Percentiles rank a stretch among this genome's conserved stretches.
Evolutionary conservation across 2,113 vertebrate genomes (phyloP).

Genomic region (Acrocephalus arundinaceus): DNA sequence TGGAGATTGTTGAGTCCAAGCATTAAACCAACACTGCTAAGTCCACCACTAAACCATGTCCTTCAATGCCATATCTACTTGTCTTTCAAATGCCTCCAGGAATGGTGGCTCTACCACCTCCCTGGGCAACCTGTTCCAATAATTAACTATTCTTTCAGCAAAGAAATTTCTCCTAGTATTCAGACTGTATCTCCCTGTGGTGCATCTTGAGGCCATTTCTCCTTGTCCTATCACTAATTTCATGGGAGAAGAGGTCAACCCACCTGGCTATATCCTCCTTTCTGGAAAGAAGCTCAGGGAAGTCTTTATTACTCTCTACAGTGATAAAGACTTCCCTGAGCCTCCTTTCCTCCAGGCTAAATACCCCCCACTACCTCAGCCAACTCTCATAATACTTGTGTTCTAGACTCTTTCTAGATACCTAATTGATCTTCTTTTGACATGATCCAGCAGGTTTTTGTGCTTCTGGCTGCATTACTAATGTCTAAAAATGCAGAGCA

Average conservation of each 20-base stretch:
- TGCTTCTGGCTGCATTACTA: not conserved
- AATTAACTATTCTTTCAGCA: not conserved
- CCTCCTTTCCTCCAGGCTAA: not conserved
- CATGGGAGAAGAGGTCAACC: not conserved
- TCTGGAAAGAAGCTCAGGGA: not conserved
- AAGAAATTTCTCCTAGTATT: not conserved
- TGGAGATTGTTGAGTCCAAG: not conserved
- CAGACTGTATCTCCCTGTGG: fast-evolving
- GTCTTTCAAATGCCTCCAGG: not conserved
- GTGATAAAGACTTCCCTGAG: fast-evolving
- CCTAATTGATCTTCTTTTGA: not conserved
- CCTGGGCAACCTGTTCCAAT: not conserved
- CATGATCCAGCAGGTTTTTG: fast-evolving
- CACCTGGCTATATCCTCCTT: fast-evolving
- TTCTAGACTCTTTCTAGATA: not conserved
- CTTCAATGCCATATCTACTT: fast-evolving
- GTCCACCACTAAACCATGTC: not conserved
- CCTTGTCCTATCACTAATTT: not conserved
- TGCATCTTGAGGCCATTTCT: not conserved
- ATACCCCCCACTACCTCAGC: not conserved
- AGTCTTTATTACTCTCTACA: no score
- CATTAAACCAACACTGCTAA: not conserved
- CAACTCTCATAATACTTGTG: not conserved
- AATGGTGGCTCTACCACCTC: not conserved
- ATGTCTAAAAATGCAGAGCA: not conserved